Base-by-base conservation (phyloP, 1,140 invertebrate species). In the Chironomus tepperi region DNA sequence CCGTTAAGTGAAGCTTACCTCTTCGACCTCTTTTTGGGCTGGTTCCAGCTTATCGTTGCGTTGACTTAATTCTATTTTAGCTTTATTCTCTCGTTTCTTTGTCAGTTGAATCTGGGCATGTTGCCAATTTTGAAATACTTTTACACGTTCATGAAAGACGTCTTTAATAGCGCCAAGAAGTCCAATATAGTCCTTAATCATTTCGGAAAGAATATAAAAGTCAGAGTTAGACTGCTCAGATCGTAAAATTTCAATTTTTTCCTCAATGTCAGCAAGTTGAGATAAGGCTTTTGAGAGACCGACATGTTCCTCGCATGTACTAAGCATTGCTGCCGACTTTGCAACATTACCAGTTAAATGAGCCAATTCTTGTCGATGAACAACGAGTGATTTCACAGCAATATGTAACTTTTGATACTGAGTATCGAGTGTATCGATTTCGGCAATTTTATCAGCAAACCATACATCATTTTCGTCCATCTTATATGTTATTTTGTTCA, bases 391-490 rank as follows among this genome's bases (percentile, higher is more conserved):
- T 83, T 99, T 98, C 74, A 98, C 89, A 77, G 93, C 94, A 42
- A 88, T 84, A 82, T 95, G 93, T 73, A 99, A 84, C 78, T 96
- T 94, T 57, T 93, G 86, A 42, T 99, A 84, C 78, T 98, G 93
- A 19, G 87, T 87, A 81, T 99, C 97, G 24, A 99, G 84, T 70
- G 91, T 91, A 79, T 99, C 97, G 74, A 99, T 89, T 83, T 98
- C 93, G 18, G 90, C 88, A 18, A 92, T 90, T 80, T 96, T 97
- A 81, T 99, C 96, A 82, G 99, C 97, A 85, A 99, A 99, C 98
- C 98, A 99, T 94, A 93, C 90, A 87, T 99, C 98, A 79, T 91
- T 94, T 86, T 99, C 98, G 81, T 99, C 97, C 97, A 99, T 99
- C 85, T 96, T 97, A 83, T 96, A 98, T 3, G 97, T 97, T 75